Conservation (phyloP, 2,797 vertebrate genomes). For the Girardinus metallicus region DNA sequence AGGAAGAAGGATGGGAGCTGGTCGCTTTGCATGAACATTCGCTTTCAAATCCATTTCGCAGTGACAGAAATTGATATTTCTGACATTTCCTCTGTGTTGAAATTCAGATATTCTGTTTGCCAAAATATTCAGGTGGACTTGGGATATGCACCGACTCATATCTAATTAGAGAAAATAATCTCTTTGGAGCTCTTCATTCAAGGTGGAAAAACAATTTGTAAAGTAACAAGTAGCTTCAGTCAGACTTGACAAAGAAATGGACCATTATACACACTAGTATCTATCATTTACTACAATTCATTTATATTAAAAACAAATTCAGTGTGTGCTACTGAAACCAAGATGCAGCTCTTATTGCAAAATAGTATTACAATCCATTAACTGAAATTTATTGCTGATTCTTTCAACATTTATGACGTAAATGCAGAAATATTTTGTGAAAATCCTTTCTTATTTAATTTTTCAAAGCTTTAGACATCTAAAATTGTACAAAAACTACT, state of each 20-base stretch:
- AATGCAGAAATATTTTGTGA: conserved; percentile 15
- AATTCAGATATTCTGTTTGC: conserved; percentile 7
- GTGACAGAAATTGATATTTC: conserved; percentile 18
- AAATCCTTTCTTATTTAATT: not conserved
- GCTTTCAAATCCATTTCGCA: conserved; percentile 8
- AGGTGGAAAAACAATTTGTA: not conserved
- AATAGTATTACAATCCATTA: conserved; percentile 2
- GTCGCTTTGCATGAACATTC: conserved; percentile 13
- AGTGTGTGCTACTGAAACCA: not conserved
- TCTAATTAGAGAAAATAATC: not conserved
- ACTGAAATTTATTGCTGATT: conserved; percentile 20
- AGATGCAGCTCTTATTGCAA: not conserved
- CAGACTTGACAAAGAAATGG: not conserved
- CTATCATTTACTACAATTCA: not conserved
- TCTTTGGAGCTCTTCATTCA: not conserved
- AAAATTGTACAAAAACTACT: not conserved
- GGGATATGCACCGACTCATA: not conserved
- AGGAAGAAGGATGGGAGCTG: not conserved
- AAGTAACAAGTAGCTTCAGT: not conserved
- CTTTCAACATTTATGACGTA: conserved; percentile 14
- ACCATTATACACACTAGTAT: not conserved
- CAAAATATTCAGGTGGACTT: not conserved
- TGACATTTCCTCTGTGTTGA: not conserved
- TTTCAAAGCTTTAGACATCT: conserved; percentile 9
- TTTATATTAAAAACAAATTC: not conserved